These are phyloP conservation scores for Chrysolina haemoptera DNA, from an alignment of 2,888 invertebrate genomes.

Conservation along the genomic window DNA sequence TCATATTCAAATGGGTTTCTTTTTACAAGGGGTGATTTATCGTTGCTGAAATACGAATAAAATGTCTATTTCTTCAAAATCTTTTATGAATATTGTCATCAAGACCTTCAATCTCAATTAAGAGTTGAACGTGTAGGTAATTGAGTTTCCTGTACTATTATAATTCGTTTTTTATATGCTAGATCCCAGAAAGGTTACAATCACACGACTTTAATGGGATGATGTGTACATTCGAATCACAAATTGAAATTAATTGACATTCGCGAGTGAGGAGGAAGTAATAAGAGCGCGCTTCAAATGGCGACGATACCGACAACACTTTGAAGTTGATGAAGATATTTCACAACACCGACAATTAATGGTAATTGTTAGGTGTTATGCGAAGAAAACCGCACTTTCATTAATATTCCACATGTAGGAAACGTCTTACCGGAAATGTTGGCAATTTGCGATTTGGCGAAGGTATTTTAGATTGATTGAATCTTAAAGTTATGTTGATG, in stretches of 20 bases:
- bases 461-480: constrained; percentile 1
- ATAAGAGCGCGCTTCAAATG: constrained; percentile 13
- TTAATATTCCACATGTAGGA: not conserved
- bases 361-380: not conserved
- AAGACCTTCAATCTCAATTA: not conserved
- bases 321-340: constrained; percentile 18
- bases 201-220: constrained; percentile 9
- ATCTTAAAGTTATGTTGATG: not conserved
- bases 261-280: constrained; percentile 22
- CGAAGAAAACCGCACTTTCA: not conserved
- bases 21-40: too few species aligned
- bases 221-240: constrained; percentile 13
- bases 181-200: constrained; percentile 13
- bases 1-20: too few species aligned
- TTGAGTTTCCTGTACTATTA: not conserved
- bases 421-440: constrained; percentile 14
- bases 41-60: too few species aligned
- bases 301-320: constrained; percentile 12
- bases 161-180: not conserved
- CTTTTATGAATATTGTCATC: not conserved
- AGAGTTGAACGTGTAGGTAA: not conserved
- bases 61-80: not conserved
- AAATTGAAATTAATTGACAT: constrained; percentile 20
- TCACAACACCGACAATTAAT: constrained; percentile 9
- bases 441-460: constrained; percentile 10